Evolutionary conservation across 2,113 vertebrate species (phyloP).

Genomic region (Tichodroma muraria): DNA sequence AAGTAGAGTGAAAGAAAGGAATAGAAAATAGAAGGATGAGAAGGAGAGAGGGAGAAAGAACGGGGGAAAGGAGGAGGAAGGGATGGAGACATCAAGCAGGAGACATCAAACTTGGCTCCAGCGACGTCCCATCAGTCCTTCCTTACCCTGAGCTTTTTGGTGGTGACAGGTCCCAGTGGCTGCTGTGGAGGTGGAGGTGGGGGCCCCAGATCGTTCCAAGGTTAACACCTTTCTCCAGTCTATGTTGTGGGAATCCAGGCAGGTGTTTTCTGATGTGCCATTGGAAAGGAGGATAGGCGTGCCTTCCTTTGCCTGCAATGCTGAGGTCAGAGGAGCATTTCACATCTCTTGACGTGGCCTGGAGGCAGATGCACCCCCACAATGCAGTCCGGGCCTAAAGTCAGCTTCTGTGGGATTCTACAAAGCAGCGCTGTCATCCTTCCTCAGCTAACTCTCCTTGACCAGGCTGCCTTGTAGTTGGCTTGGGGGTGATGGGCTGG

Average conservation of each 20-base stretch:
- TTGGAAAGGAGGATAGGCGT: fast-evolving
- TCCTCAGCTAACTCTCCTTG: fast-evolving
- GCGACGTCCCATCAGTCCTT: fast-evolving
- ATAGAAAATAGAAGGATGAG: not conserved
- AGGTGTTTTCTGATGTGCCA: fast-evolving
- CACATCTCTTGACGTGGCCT: too few relatives aligned
- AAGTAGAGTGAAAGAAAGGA: too few relatives aligned
- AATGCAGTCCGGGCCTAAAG: too few relatives aligned
- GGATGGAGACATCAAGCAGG: too few relatives aligned
- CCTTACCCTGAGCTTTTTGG: not conserved
- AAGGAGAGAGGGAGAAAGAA: not conserved
- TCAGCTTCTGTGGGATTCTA: too few relatives aligned
- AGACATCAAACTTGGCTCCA: fast-evolving
- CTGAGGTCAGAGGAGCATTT: not conserved
- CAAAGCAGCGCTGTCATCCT: not conserved
- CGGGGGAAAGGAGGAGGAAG: fast-evolving
- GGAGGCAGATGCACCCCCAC: fast-evolving
- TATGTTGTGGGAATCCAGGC: too few relatives aligned
- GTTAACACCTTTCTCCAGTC: not conserved
- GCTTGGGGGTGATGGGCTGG: fast-evolving
- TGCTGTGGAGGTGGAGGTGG: not conserved
- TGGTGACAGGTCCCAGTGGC: too few relatives aligned
- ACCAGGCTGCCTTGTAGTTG: not conserved
- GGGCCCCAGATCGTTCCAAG: fast-evolving
- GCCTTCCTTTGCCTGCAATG: not conserved